phyloP scores from a whole-genome alignment of 2,113 vertebrate species.

The Sorex araneus region DNA sequence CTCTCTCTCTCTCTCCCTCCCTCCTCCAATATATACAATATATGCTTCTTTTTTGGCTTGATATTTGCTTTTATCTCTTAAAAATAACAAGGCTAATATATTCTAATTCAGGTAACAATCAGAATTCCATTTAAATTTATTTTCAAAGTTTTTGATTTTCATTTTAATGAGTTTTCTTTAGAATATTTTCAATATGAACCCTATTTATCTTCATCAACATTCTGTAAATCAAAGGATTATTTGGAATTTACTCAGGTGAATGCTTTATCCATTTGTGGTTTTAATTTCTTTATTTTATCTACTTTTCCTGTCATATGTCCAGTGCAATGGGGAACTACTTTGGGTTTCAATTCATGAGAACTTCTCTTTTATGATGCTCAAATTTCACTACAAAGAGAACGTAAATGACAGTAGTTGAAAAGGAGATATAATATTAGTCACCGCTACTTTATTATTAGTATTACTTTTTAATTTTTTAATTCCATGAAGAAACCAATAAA shows the following conservation, averaged over 20 bases:
- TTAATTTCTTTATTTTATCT: slow-evolving; percentile 34
- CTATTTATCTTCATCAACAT: background rate
- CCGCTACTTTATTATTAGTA: no score
- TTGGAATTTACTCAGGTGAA: slow-evolving; percentile 42
- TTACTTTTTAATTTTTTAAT: background rate
- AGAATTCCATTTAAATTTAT: slow-evolving; percentile 26
- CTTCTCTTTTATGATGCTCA: background rate
- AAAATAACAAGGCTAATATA: background rate
- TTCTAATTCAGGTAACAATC: slow-evolving; percentile 10
- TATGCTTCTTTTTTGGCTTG: background rate
- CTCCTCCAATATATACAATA: no score
- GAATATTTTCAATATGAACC: background rate
- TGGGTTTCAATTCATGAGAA: background rate
- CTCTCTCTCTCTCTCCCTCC: no score
- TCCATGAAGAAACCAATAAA: slow-evolving; percentile 9
- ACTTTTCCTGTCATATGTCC: background rate
- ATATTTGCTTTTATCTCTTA: slow-evolving; percentile 8
- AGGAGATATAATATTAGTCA: background rate
- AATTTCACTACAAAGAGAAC: background rate
- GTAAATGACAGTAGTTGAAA: background rate
- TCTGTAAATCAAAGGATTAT: background rate
- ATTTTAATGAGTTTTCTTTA: slow-evolving; percentile 20
- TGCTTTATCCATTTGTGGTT: background rate
- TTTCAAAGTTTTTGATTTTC: slow-evolving; percentile 1
- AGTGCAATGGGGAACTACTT: background rate